phyloP scores from a whole-genome alignment of 2,113 vertebrate genomes.

The Oncorhynchus keta region DNA sequence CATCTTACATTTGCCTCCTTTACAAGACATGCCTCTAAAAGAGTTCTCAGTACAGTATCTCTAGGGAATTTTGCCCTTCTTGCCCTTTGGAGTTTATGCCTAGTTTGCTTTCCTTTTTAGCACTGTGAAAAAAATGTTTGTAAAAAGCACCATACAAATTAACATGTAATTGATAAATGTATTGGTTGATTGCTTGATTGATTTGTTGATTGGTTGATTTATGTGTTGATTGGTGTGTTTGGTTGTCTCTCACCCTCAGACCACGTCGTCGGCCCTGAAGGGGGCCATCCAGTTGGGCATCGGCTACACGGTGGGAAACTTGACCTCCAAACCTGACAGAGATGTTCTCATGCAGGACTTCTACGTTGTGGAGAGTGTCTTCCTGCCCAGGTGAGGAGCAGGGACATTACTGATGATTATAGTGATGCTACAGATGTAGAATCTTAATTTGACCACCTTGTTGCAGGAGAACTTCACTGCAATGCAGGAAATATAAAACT shows the following conservation, averaged over 20 bases:
- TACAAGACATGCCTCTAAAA: not conserved
- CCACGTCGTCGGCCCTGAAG: constrained; percentile 93
- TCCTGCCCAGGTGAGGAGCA: constrained; percentile 86
- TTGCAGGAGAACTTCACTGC: too few species aligned
- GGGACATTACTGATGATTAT: not conserved
- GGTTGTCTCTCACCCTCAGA: constrained; percentile 67
- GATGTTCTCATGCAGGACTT: constrained; percentile 99
- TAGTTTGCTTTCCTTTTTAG: not conserved
- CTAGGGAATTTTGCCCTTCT: not conserved
- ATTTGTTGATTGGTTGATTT: not conserved
- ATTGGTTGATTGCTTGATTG: not conserved
- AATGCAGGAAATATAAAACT: too few species aligned
- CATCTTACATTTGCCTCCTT: not conserved
- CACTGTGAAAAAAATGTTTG: too few species aligned
- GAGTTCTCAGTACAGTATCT: too few species aligned
- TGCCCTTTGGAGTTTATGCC: not conserved
- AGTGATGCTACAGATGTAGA: not conserved
- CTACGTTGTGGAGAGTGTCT: constrained; percentile 97
- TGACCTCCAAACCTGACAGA: constrained; percentile 95
- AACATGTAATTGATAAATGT: not conserved
- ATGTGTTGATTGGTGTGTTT: not conserved
- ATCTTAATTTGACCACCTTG: too few species aligned
- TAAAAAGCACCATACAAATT: not conserved
- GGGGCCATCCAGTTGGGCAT: constrained; percentile 97
- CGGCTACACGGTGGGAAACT: constrained; percentile 94